Evolutionary conservation across 2,888 invertebrate species (phyloP), one percentile per base, ranked within the genome.

Genomic region (Ennomos fuscantarius): DNA sequence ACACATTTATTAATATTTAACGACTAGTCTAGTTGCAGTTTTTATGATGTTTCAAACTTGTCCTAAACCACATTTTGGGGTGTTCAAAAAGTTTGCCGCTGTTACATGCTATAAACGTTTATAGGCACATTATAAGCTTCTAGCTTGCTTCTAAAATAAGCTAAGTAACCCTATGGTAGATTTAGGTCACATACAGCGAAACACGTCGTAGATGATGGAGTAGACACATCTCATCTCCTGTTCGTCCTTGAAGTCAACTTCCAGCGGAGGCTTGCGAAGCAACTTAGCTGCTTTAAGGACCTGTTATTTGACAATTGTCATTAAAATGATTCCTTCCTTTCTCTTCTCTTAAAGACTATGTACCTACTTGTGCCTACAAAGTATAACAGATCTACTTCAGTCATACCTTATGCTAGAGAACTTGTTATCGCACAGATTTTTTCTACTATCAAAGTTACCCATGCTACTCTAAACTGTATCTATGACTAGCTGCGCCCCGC

Each of bases 151-250:
- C 6, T 24, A 24, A 24, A 24, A 24, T 24, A 24, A 24, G 24
- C 5, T 24, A 24, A 24, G 10, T 51, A 11, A 33, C 9, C n/a
- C 24, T n/a, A 45, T 24, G 8, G 13, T 5, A 8, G 12, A 11
- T 32, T 24, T 24, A 12, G 9, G 36, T 10, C 2, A 89, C 95
- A 94, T 84, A 96, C 96, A 96, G 81, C 96, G 89, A 66, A 95
- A 94, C 0, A 95, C 95, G 72, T 96, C 96, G 78, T 95, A 96
- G 66, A 96, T 95, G 35, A 96, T 89, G 0, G 95, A 94, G 70
- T 95, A 95, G 24, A 96, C 95, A 64, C 94, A 89, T 56, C 95
- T 86, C 95, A 96, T 95, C 75, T 96, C 95, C 54, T 95, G 95
- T 69, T 95, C 95, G 72, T 95, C 95, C 1, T 78, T 78, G 67